A percentile compares a stretch with the other conserved stretches of the same genome.
Evolutionary conservation across 2,888 invertebrate genomes (phyloP).

Genomic region (Rhagonycha fulva): DNA sequence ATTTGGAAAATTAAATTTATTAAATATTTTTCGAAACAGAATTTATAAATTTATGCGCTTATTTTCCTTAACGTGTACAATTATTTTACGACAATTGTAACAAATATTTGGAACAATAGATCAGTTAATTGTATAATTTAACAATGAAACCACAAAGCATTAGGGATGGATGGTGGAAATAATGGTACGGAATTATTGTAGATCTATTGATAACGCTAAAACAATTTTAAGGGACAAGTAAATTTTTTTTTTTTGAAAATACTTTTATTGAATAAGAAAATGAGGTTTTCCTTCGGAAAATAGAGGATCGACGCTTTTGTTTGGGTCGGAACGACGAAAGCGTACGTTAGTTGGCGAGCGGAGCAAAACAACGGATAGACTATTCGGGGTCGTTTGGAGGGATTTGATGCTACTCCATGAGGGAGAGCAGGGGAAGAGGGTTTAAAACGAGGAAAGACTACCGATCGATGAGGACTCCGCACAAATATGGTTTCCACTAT

Average conservation of each 20-base stretch:
- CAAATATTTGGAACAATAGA: conserved; percentile 16
- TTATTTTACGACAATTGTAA: neutral
- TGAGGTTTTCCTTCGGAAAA: conserved; percentile 22
- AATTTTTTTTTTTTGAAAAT: conserved; percentile 21
- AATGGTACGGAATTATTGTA: conserved; percentile 31
- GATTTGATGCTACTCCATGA: conserved; percentile 38
- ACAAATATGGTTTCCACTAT: conserved; percentile 44
- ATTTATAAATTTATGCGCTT: neutral
- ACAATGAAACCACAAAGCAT: conserved; percentile 16
- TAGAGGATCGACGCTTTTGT: conserved; percentile 25
- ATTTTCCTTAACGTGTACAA: neutral
- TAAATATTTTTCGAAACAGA: neutral
- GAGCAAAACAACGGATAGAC: conserved; percentile 39
- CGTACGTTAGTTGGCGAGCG: conserved; percentile 31
- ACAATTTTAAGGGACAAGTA: conserved; percentile 31
- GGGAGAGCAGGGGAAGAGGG: conserved; percentile 32
- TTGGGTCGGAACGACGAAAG: conserved; percentile 30
- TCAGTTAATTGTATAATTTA: conserved; percentile 13
- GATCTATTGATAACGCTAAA: conserved; percentile 22
- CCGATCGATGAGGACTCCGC: conserved; percentile 46
- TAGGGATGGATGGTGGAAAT: conserved; percentile 22
- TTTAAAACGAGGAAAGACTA: conserved; percentile 40
- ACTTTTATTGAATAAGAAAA: conserved; percentile 22
- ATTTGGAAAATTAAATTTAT: neutral
- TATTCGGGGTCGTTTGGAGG: conserved; percentile 39